Conservation (phyloP, 2,888 invertebrate species). For the Cheilosia vulpina region DNA sequence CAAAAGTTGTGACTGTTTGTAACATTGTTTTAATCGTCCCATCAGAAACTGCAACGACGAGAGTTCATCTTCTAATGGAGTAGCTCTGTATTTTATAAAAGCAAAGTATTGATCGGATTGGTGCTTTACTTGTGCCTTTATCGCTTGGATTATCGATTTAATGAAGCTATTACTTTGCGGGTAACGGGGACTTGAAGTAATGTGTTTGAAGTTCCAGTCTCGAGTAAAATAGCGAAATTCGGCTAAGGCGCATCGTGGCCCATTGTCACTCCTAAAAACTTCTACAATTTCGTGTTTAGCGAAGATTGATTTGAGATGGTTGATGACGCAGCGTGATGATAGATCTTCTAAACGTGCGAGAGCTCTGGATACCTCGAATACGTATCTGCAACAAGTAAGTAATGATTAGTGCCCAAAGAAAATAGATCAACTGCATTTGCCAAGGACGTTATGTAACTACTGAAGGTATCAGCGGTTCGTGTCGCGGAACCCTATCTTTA, state of each 20-base stretch:
- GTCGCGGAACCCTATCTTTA: conserved; percentile 15
- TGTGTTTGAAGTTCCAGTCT: conserved; percentile 17
- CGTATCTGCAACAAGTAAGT: conserved; percentile 4
- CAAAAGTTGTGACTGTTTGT: background rate
- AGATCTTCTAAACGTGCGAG: background rate
- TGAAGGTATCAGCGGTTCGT: conserved; percentile 23
- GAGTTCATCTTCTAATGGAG: conserved; percentile 22
- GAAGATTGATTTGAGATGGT: conserved; percentile 14
- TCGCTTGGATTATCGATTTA: background rate
- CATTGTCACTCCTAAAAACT: conserved; percentile 5
- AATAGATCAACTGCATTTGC: too few species aligned
- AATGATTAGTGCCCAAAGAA: conserved; percentile 18
- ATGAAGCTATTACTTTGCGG: conserved; percentile 19
- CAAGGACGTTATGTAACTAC: conserved; percentile 29
- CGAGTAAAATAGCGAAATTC: conserved; percentile 15
- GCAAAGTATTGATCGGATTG: background rate
- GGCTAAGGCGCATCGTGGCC: conserved; percentile 1
- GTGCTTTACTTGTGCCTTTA: conserved; percentile 9
- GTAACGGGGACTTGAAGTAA: conserved; percentile 2
- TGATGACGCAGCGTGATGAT: conserved; percentile 3
- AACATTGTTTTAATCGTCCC: conserved; percentile 21
- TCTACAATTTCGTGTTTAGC: conserved; percentile 14
- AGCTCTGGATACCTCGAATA: conserved; percentile 11
- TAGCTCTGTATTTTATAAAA: conserved; percentile 25
- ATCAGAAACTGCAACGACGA: conserved; percentile 37